phyloP scores from a whole-genome alignment of 1,140 invertebrate genomes.

The Nasonia longicornis region DNA sequence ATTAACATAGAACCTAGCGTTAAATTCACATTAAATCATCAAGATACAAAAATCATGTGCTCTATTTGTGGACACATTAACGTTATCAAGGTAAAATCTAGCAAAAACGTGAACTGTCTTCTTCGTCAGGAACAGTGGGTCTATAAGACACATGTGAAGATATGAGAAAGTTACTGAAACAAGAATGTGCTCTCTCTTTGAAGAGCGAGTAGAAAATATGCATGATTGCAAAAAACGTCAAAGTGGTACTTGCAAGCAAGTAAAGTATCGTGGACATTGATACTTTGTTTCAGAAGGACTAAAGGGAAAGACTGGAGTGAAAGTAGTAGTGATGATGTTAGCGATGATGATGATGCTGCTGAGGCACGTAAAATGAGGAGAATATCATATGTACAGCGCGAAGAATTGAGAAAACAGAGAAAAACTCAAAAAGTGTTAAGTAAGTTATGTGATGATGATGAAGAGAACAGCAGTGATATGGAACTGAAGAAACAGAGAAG shows the following conservation, averaged over 20 bases:
- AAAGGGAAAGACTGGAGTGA: constrained; percentile 43
- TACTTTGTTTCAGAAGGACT: constrained; percentile 58
- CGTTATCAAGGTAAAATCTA: constrained; percentile 33
- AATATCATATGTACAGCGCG: constrained; percentile 16
- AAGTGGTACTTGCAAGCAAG: constrained; percentile 45
- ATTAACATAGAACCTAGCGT: constrained; percentile 13
- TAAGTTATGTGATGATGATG: constrained; percentile 48
- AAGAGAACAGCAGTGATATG: constrained; percentile 11
- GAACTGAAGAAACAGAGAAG: neutral
- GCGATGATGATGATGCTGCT: constrained; percentile 23
- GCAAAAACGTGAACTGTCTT: constrained; percentile 32
- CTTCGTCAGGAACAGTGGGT: constrained; percentile 31
- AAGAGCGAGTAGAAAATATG: constrained; percentile 48
- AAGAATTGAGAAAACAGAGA: constrained; percentile 4
- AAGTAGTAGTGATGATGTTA: constrained; percentile 32
- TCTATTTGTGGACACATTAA: constrained; percentile 21
- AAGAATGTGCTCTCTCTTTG: constrained; percentile 36
- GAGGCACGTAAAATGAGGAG: constrained; percentile 36
- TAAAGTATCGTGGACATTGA: constrained; percentile 51
- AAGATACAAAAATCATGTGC: constrained; percentile 18
- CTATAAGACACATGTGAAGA: constrained; percentile 33
- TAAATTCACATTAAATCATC: constrained; percentile 8
- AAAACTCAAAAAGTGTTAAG: constrained; percentile 6
- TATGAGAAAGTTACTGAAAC: constrained; percentile 33
- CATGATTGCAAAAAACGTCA: constrained; percentile 45